Evolutionary conservation across 2,888 invertebrate genomes (phyloP), one percentile per base, ranked within the genome.

Genomic region (Liposcelis brunnea): DNA sequence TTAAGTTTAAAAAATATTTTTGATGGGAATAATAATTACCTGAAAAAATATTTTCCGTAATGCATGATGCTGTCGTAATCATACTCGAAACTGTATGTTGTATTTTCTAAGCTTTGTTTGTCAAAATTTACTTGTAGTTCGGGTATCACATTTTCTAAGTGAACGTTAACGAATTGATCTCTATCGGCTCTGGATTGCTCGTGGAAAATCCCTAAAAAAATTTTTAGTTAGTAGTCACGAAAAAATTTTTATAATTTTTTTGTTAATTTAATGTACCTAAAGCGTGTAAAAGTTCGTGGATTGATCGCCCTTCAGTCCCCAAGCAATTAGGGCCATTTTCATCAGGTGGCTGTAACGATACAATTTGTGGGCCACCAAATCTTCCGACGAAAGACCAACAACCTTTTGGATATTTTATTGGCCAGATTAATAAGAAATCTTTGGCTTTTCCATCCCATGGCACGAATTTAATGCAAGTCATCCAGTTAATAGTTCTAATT

Each of bases 1-100:
- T n/a, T n/a, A n/a, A n/a, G 36, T 45, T 32, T 37, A 46, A 40
- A 44, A 31, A 44, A 46, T 19, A 32, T 19, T n/a, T 45, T 19
- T 12, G 40, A 6, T 12, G 8, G 40, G 3, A 14, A 14, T 6
- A 19, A 11, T 12, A n/a, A 51, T 53, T 52, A 64, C 64, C 63
- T 64, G 56, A 78, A 78, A 58, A 74, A 78, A 54, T 66, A 65
- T 50, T 66, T 66, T 2, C 78, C 78, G 52, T 85, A 85, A 58
- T 85, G 85, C 81, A 84, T 81, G 31, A 83, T 76, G 10, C 79
- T 79, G 50, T 77, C 74, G 57, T 76, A 83, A 58, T 83, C 83
- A 55, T 85, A 85, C 47, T 77, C 75, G 58, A 76, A 79, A 42
- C 69, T 65, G 55, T 75, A 74, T 5, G 75, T 73, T 5, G 76